These are phyloP conservation scores for Gerris buenoi DNA, from an alignment of 1,140 invertebrate genomes.

Conservation along the genomic window DNA sequence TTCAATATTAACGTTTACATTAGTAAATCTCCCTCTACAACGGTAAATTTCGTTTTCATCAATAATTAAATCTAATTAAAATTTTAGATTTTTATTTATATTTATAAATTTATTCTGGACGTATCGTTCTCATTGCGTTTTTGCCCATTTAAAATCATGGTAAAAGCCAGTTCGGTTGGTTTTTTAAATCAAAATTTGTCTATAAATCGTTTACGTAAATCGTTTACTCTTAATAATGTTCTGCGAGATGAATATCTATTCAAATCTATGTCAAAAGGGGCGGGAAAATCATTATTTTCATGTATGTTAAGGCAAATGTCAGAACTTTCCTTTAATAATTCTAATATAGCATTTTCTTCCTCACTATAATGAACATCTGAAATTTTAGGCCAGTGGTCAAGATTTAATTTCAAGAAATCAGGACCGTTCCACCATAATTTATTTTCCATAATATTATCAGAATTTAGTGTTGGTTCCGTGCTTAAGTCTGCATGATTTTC, in stretches of 20 bases:
- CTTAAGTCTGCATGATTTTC: neutral
- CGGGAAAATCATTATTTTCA: neutral
- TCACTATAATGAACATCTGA: neutral
- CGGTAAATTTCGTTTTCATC: neutral
- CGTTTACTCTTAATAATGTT: neutral
- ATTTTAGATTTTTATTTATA: neutral
- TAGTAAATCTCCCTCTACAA: neutral
- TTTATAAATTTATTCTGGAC: neutral
- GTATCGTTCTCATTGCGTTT: neutral
- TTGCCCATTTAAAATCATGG: neutral
- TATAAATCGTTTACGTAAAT: neutral
- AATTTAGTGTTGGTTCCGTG: neutral
- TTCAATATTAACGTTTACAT: no score
- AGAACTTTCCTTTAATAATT: neutral
- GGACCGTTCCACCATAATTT: neutral
- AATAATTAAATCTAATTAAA: neutral
- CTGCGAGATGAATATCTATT: neutral
- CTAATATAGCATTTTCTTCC: neutral
- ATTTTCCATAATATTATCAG: neutral
- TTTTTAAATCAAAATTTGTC: neutral
- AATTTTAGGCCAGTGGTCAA: neutral
- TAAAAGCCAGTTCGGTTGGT: neutral
- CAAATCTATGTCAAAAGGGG: neutral
- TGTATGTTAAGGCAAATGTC: neutral
- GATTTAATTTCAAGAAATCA: neutral